Evolutionary conservation across 1,140 invertebrate species (phyloP), one percentile per base, ranked within the genome.

Genomic region (Tenebrio molitor): DNA sequence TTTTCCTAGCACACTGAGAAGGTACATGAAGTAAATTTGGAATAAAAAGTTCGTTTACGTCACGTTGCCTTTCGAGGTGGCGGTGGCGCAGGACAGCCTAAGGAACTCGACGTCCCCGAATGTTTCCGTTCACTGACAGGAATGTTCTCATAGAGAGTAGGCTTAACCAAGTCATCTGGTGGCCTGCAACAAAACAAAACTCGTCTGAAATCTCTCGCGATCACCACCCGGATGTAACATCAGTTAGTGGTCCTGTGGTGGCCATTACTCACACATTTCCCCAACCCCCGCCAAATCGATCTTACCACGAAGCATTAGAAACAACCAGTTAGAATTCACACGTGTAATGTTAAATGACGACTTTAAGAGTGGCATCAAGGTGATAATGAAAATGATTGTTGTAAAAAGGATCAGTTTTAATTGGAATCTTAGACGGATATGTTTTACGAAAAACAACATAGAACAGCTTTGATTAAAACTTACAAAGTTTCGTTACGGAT

Each of bases 101-200:
- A 64, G 8, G 68, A 58, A n/a, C 68, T 66, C 16, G 75, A 70
- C 14, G 42, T 21, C 21, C 63, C 71, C 50, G 71, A 72, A 53
- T 41, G 64, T 42, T 76, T 78, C n/a, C 76, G 74, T 63, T 80
- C 79, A 62, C 74, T 73, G 25, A 71, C 71, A 29, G 81, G 78
- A 81, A 83, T 80, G 80, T 83, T 83, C 76, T 82, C 82, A 74
- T 83, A 83, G 15, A 83, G 70, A n/a, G 77, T 81, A n/a, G 79
- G 77, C 42, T 78, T 78, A 1, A 81, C 73, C 71, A 82, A 64
- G 44, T 83, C 81, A 64, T 82, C 82, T 7, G 82, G 82, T 33
- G 82, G 82, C 66, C 82, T 83, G 71, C 44, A 77, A 75, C 74
- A 50, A 23, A 77, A n/a, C n/a, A n/a, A n/a, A n/a, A n/a, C n/a